Evolutionary conservation across 2,888 invertebrate genomes (phyloP), one percentile per base, ranked within the genome.

Genomic region (Glyphotaelius pellucidus): DNA sequence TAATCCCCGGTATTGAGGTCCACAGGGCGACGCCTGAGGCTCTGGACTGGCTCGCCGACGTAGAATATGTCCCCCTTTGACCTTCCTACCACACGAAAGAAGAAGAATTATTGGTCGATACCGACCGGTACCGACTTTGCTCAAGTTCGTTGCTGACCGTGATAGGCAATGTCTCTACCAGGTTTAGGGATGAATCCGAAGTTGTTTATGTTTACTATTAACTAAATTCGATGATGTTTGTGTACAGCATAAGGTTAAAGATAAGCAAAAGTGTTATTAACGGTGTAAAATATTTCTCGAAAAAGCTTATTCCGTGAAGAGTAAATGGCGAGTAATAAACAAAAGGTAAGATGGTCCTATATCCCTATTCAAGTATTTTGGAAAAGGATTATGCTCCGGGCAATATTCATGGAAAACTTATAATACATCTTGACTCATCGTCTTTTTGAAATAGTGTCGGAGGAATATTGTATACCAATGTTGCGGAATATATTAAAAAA

Each of bases 401-500:
- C 86, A 42, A 86, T 86, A 86, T 86, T 86, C 42, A 42, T 42
- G 42, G 42, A 42, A 86, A 86, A 86, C 86, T 30, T 42, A 30
- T 86, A 42, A 67, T 25, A 67, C 67, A 67, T 30, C 86, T 38
- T 83, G 38, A 30, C 30, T 42, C 86, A 42, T 86, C 86, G 42
- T 86, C 25, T 30, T 42, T 86, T 86, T 86, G 30, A 35, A 30
- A 9, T 32, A 86, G 38, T 42, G 25, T 42, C 47, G 42, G n/a
- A 86, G 42, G 42, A 86, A 86, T 42, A 4, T 86, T 35, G 86
- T 86, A 38, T 86, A 25, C 86, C 86, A 42, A 47, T 86, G 42
- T 47, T 86, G 86, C 47, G 86, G 42, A 42, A 86, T 86, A 42
- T 30, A 42, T 42, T 86, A 86, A 86, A 85, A 38, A 86, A 38